Conservation (phyloP, 2,113 vertebrate genomes). For the Pomatorhinus ruficollis region DNA sequence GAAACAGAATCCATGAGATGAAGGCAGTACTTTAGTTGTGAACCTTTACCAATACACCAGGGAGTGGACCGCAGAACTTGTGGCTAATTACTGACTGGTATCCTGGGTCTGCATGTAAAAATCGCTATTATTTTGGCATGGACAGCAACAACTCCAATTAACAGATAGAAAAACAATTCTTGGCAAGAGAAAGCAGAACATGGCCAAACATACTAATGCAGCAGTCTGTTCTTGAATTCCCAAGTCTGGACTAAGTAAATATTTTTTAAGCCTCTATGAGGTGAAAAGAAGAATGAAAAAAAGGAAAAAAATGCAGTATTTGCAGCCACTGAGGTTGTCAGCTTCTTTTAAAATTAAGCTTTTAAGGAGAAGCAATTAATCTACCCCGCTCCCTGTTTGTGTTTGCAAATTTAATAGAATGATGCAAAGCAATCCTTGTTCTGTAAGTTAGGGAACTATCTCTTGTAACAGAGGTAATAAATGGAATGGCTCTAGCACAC, state of each 20-base stretch:
- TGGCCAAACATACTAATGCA: conserved; percentile 52
- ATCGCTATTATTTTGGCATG: conserved; percentile 26
- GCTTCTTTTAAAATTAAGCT: not conserved
- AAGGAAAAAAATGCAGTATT: not conserved
- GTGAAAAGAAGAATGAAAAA: not conserved
- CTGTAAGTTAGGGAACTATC: not conserved
- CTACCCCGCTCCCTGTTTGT: fast-evolving
- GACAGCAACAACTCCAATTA: conserved; percentile 52
- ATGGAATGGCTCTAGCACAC: not conserved
- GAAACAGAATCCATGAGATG: not conserved
- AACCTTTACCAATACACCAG: not conserved
- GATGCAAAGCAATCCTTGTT: not conserved
- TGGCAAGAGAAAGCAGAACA: conserved; percentile 53
- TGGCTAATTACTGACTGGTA: conserved; percentile 27
- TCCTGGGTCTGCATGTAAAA: conserved; percentile 43
- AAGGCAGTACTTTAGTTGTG: not conserved
- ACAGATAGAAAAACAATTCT: conserved; percentile 9
- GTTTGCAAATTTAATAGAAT: not conserved
- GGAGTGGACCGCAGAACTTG: conserved; percentile 9
- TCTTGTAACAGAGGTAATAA: not conserved
- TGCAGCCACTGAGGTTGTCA: not conserved
- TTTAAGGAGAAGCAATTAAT: not conserved
- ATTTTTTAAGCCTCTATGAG: conserved; percentile 1
- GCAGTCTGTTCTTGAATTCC: conserved; percentile 31
- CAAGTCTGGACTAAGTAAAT: not conserved